Base-by-base conservation (phyloP, 1,140 invertebrate genomes). In the Probaryconus sp. region DNA sequence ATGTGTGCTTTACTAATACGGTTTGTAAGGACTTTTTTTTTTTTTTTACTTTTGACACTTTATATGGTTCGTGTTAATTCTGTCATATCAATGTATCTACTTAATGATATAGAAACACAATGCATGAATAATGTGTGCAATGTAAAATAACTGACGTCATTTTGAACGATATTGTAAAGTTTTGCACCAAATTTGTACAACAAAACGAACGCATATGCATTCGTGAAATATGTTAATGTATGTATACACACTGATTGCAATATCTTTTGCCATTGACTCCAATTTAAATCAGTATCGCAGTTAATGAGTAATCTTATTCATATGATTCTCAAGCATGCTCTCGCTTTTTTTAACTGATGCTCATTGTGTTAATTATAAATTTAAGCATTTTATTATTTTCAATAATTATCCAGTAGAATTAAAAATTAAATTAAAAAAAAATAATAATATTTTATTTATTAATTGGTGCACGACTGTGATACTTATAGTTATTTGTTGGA, bases 151-250 rank as follows among this genome's bases (percentile, higher is more conserved):
- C 48, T 58, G 55, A 67, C 11, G 17, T 33, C 21, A 24, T 24
- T 24, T 4, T 7, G 21, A 24, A 20, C 31, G 31, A 24, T 11
- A 31, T 72, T 72, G 60, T 60, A 60, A 65, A 67, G 61, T 61
- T 60, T 61, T 73, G 55, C 61, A 67, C 70, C 70, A 73, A 73
- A 73, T 73, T 73, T 73, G 70, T 73, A 30, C 70, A 67, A 67
- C 68, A 60, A 69, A 72, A 64, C 60, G 50, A 3, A 40, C 50
- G 28, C 53, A n/a, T n/a, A n/a, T n/a, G 45, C 38, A 10, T 13
- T 60, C 11, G 33, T 14, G 33, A 18, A 37, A 43, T 61, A 73
- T 67, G 70, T 40, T 73, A 67, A 73, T 67, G n/a, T 9, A 48
- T 30, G n/a, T n/a, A n/a, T n/a, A n/a, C n/a, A 21, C 55, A 16